These are phyloP conservation scores for Euglossa dilemma DNA, from an alignment of 1,140 invertebrate genomes.

Conservation along the genomic window DNA sequence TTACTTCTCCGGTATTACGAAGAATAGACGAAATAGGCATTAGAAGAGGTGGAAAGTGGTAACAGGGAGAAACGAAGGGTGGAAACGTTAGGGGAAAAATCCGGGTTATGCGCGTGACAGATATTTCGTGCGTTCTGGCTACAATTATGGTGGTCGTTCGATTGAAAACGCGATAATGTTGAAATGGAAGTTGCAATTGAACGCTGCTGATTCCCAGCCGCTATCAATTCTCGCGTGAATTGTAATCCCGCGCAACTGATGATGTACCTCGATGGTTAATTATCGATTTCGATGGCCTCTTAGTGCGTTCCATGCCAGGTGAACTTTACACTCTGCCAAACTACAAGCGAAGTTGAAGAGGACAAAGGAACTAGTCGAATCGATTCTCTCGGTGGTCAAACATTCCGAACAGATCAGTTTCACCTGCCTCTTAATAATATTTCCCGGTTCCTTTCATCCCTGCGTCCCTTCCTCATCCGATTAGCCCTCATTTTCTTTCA, in stretches of 20 bases:
- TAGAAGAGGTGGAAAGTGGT: too few relatives aligned
- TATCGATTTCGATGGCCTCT: conserved; percentile 1
- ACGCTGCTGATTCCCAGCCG: not conserved
- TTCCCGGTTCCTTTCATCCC: not conserved
- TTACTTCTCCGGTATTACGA: too few relatives aligned
- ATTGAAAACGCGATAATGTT: not conserved
- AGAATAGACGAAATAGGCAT: too few relatives aligned
- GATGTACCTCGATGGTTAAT: conserved; percentile 19
- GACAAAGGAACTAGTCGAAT: not conserved
- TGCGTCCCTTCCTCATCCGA: not conserved
- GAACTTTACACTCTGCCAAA: not conserved
- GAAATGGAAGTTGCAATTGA: not conserved
- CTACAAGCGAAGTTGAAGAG: too few relatives aligned
- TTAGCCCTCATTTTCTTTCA: not conserved
- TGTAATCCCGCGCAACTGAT: conserved; percentile 9
- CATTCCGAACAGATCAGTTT: not conserved
- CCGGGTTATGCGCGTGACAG: not conserved
- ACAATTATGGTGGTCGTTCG: not conserved
- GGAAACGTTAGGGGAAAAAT: too few relatives aligned
- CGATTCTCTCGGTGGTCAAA: not conserved
- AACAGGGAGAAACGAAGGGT: too few relatives aligned
- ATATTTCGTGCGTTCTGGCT: not conserved
- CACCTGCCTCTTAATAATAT: not conserved
- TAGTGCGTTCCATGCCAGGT: not conserved
- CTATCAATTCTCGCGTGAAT: conserved; percentile 23